Percentiles rank a stretch among this genome's conserved stretches.
phyloP scores from a whole-genome alignment of 2,888 invertebrate species.

The Nebria salina region DNA sequence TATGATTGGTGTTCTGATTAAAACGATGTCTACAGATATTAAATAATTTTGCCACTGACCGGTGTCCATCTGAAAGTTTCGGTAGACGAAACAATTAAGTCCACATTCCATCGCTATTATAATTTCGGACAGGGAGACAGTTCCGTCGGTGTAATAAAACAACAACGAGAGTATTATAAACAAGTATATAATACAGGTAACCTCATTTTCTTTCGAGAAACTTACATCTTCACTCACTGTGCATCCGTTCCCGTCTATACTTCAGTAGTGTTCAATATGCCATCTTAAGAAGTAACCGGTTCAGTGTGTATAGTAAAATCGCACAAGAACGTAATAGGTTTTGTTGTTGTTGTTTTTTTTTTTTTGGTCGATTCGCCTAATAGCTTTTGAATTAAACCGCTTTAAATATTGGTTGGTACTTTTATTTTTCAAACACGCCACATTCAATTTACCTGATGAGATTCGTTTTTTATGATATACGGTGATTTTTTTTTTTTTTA shows the following conservation, averaged over 20 bases:
- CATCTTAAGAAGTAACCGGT: neutral
- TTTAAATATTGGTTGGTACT: neutral
- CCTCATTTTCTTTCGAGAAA: neutral
- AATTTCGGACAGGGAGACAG: neutral
- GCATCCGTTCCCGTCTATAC: neutral
- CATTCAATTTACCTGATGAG: neutral
- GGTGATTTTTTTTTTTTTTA: neutral
- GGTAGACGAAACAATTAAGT: neutral
- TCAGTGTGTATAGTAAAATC: neutral
- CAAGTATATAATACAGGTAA: neutral
- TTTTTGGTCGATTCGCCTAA: neutral
- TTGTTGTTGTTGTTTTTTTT: neutral
- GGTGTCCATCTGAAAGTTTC: neutral
- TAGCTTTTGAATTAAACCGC: neutral
- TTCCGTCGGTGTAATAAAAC: neutral
- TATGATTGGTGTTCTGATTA: neutral
- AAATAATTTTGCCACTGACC: neutral
- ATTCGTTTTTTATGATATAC: neutral
- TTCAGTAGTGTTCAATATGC: neutral
- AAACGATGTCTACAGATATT: neutral
- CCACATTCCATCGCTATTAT: neutral
- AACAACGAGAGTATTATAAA: constrained; percentile 1
- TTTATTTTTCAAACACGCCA: neutral
- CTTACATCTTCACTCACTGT: neutral
- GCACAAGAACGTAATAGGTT: neutral